A percentile compares a stretch with the other conserved stretches of the same genome.
phyloP scores from a whole-genome alignment of 2,888 invertebrate species.

The Osmoderma eremita region DNA sequence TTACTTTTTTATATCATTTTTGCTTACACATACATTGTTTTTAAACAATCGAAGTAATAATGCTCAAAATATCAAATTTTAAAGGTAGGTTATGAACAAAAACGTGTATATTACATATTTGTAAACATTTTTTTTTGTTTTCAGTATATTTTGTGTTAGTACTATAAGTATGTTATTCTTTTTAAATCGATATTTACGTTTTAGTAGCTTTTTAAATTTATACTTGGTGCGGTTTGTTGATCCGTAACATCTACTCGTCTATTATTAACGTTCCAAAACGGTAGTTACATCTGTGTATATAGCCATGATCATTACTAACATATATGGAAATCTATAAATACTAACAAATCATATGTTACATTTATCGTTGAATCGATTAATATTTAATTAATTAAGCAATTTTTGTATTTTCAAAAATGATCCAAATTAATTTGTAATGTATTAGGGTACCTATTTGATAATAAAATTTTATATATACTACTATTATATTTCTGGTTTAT shows the following conservation, averaged over 20 bases:
- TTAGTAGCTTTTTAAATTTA: not conserved
- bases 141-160: not conserved
- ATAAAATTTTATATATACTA: constrained; percentile 8
- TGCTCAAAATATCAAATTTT: constrained; percentile 4
- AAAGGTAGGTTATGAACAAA: constrained; percentile 16
- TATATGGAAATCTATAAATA: constrained; percentile 4
- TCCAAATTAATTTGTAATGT: not conserved
- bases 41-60: not conserved
- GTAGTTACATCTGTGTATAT: constrained; percentile 8
- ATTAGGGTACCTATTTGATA: constrained; percentile 1
- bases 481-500: no score
- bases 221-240: constrained; percentile 5
- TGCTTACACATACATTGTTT: no score
- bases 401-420: constrained; percentile 7
- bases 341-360: constrained; percentile 4
- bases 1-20: no score
- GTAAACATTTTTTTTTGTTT: constrained; percentile 5
- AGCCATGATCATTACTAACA: not conserved
- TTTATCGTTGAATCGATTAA: constrained; percentile 5
- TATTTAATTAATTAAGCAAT: constrained; percentile 2
- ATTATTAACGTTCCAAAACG: not conserved
- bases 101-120: constrained; percentile 14
- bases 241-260: not conserved
- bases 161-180: constrained; percentile 9
- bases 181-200: not conserved